These are phyloP conservation scores for Noctilio leporinus DNA, from an alignment of 2,113 vertebrate genomes.

Conservation along the genomic window DNA sequence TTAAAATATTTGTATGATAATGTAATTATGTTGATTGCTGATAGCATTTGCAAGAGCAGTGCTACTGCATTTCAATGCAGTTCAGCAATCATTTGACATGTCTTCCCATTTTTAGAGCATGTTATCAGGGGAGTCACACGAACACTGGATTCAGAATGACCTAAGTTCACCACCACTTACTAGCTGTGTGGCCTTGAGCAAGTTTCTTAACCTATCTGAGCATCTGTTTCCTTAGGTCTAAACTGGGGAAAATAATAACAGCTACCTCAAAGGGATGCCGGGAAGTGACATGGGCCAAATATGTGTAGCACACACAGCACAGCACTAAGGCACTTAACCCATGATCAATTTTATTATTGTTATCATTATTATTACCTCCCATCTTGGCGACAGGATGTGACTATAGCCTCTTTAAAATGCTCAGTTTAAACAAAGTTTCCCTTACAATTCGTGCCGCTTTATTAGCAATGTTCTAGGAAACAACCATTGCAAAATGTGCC, in stretches of 20 bases:
- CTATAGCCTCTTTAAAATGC: not conserved
- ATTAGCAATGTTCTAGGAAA: conserved; percentile 30
- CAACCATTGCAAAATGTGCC: not conserved
- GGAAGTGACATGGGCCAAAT: not conserved
- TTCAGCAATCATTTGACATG: not conserved
- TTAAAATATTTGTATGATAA: not conserved
- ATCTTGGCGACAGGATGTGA: not conserved
- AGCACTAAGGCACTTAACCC: not conserved
- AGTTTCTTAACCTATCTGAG: not conserved
- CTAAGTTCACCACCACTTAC: not conserved
- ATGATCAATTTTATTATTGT: not conserved
- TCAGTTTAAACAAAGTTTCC: not conserved
- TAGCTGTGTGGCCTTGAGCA: not conserved
- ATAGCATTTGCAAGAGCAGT: not conserved
- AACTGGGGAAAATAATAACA: not conserved
- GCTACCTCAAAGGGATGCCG: not conserved
- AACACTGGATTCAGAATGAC: not conserved
- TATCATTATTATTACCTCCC: not conserved
- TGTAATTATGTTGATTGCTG: not conserved
- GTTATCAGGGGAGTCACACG: not conserved
- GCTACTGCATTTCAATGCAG: not conserved
- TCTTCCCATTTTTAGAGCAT: not conserved
- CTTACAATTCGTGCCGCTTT: not conserved
- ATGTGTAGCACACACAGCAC: not conserved
- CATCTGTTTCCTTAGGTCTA: not conserved